phyloP scores from a whole-genome alignment of 2,888 invertebrate genomes.

The Ornithoptera priamus region DNA sequence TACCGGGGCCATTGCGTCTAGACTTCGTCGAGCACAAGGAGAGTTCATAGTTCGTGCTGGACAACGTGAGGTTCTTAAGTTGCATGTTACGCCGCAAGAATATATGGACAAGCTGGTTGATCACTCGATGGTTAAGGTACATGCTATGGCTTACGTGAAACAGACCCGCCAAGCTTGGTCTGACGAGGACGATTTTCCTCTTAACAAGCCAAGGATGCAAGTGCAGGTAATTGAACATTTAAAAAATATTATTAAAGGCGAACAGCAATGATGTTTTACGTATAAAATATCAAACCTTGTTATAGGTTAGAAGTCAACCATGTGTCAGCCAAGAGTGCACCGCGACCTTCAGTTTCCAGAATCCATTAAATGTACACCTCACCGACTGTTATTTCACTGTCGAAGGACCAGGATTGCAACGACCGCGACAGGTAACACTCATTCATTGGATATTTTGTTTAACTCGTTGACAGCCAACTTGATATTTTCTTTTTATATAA shows the following conservation, averaged over 20 bases:
- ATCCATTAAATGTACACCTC: constrained; percentile 82
- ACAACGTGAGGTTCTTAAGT: constrained; percentile 81
- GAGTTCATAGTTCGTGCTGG: constrained; percentile 82
- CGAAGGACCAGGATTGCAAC: constrained; percentile 84
- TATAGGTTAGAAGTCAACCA: constrained; percentile 70
- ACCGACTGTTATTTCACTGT: constrained; percentile 85
- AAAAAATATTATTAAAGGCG: constrained; percentile 10
- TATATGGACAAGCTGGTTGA: constrained; percentile 86
- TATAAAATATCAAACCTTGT: constrained; percentile 15
- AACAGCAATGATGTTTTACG: neutral
- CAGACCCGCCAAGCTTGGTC: constrained; percentile 88
- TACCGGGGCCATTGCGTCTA: constrained; percentile 83
- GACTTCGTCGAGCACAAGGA: constrained; percentile 81
- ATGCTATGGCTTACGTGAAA: constrained; percentile 85
- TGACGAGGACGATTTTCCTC: constrained; percentile 85
- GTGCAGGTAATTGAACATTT: constrained; percentile 75
- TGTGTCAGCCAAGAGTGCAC: constrained; percentile 77
- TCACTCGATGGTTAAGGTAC: constrained; percentile 85
- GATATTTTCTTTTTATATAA: too few species aligned
- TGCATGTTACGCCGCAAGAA: constrained; percentile 83
- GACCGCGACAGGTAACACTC: constrained; percentile 75
- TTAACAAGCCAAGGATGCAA: constrained; percentile 84
- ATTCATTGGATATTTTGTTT: neutral
- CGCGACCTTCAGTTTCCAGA: constrained; percentile 82
- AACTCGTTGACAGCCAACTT: neutral